Conservation (phyloP, 2,797 vertebrate genomes). For the Rhabdomys pumilio region DNA sequence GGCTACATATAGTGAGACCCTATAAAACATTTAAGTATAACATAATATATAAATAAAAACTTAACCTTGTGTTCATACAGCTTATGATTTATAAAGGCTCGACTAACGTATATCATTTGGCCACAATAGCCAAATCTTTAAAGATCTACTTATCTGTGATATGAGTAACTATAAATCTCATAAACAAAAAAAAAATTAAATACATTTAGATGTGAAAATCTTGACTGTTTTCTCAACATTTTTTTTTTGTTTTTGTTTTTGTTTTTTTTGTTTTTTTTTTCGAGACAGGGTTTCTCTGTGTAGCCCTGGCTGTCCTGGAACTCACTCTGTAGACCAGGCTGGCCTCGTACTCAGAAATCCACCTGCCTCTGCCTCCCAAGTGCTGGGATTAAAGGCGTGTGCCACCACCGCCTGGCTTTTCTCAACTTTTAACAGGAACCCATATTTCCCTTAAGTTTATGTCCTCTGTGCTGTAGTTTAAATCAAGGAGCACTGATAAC, state of each 20-base stretch:
- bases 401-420: too few relatives aligned
- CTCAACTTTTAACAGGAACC: conserved; percentile 30
- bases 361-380: too few relatives aligned
- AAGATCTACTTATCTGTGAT: neutral
- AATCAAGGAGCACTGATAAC: conserved; percentile 22
- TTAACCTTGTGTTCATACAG: neutral
- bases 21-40: neutral
- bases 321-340: too few relatives aligned
- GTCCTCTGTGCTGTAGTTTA: neutral
- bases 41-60: neutral
- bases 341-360: too few relatives aligned
- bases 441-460: neutral
- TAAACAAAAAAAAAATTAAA: conserved; percentile 49
- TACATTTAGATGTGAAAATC: conserved; percentile 20
- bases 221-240: conserved; percentile 52
- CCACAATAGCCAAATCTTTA: neutral
- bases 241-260: too few relatives aligned
- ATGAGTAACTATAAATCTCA: neutral
- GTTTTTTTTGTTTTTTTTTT: neutral
- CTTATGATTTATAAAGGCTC: conserved; percentile 22
- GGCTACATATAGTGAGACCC: neutral
- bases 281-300: too few relatives aligned
- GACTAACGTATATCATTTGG: neutral
- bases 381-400: too few relatives aligned
- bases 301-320: too few relatives aligned